These are phyloP conservation scores for Drosophila bocqueti DNA, from an alignment of 1,140 invertebrate species.

Conservation along the genomic window DNA sequence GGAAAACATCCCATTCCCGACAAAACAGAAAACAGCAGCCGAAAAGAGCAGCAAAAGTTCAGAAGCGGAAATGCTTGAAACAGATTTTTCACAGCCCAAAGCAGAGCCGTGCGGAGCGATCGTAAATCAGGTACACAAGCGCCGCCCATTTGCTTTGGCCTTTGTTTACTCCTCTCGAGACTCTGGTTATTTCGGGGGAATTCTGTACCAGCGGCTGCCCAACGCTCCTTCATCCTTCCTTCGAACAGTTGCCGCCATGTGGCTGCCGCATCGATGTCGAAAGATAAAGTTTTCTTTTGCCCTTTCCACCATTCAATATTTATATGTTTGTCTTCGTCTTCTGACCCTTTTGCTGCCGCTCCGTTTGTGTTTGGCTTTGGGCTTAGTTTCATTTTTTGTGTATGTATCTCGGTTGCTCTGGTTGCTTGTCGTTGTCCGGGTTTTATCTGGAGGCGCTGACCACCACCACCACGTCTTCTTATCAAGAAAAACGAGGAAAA, in stretches of 20 bases:
- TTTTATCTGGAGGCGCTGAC: conserved; percentile 39
- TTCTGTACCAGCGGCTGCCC: conserved; percentile 52
- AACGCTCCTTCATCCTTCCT: conserved; percentile 31
- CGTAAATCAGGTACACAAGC: conserved; percentile 55
- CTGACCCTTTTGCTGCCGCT: conserved; percentile 59
- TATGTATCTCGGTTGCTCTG: conserved; percentile 17
- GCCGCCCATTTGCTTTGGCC: conserved; percentile 42
- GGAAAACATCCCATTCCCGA: conserved; percentile 26
- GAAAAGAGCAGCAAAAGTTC: conserved; percentile 27
- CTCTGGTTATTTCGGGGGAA: conserved; percentile 32
- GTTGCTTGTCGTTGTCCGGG: conserved; percentile 8
- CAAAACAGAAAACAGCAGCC: conserved; percentile 20
- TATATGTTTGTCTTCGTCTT: conserved; percentile 19
- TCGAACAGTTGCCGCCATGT: conserved; percentile 67
- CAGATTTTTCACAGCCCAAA: conserved; percentile 35
- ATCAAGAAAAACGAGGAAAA: conserved; percentile 30
- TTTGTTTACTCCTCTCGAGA: conserved; percentile 60
- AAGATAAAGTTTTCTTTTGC: conserved; percentile 46
- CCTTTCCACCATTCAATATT: conserved; percentile 23
- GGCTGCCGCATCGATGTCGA: conserved; percentile 41
- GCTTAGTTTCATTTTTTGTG: conserved; percentile 7
- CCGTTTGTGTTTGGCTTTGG: conserved; percentile 41
- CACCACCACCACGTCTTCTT: conserved; percentile 19
- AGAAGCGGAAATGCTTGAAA: conserved; percentile 49
- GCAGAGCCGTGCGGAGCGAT: conserved; percentile 12